phyloP scores from a whole-genome alignment of 2,888 invertebrate genomes.

The Ditula angustiorana region DNA sequence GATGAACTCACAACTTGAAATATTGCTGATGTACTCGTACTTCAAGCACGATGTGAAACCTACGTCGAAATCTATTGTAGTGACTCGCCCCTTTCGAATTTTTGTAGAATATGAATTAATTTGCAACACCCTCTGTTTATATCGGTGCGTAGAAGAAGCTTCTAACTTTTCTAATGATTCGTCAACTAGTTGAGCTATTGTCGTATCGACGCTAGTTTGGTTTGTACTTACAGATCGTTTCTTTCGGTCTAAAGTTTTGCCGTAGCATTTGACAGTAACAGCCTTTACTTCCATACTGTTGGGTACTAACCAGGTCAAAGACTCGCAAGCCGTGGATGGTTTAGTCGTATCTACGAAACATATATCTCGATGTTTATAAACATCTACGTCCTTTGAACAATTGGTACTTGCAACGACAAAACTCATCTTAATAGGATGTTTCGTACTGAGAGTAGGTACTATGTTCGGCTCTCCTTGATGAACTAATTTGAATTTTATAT shows the following conservation, averaged over 20 bases:
- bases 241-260: slow-evolving; percentile 43
- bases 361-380: slow-evolving; percentile 47
- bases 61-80: slow-evolving; percentile 74
- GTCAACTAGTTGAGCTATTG: slow-evolving; percentile 61
- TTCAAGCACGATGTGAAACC: slow-evolving; percentile 75
- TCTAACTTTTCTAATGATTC: slow-evolving; percentile 70
- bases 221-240: slow-evolving; percentile 55
- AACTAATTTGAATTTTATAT: slow-evolving; percentile 58
- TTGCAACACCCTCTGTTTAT: slow-evolving; percentile 68
- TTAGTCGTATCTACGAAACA: slow-evolving; percentile 56
- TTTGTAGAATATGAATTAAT: slow-evolving; percentile 69
- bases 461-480: slow-evolving; percentile 65
- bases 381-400: slow-evolving; percentile 62
- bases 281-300: slow-evolving; percentile 56
- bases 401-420: slow-evolving; percentile 64
- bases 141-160: slow-evolving; percentile 65
- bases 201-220: slow-evolving; percentile 56
- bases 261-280: slow-evolving; percentile 53
- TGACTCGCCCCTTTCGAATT: slow-evolving; percentile 66
- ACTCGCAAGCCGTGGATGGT: slow-evolving; percentile 57
- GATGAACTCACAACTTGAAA: slow-evolving; percentile 66
- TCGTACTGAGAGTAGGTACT: slow-evolving; percentile 63
- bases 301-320: slow-evolving; percentile 60
- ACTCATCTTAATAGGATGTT: slow-evolving; percentile 58
- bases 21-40: slow-evolving; percentile 70